These are phyloP conservation scores for Merops nubicus DNA, from an alignment of 2,113 vertebrate genomes.

Conservation along the genomic window DNA sequence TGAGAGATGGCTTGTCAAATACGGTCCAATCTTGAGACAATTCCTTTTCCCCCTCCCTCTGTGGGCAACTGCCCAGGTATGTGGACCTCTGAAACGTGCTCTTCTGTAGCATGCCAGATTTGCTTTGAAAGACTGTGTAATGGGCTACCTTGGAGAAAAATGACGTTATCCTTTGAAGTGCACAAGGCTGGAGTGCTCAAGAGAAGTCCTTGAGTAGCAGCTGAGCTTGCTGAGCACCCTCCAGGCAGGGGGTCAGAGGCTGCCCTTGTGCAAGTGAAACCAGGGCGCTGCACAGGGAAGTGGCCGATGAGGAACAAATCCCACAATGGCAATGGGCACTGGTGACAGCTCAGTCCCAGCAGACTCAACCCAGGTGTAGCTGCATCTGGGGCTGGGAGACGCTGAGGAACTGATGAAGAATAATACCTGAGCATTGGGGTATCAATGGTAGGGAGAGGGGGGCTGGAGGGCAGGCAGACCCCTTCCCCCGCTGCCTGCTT, in stretches of 20 bases:
- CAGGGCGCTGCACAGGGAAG: background rate
- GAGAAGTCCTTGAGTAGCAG: background rate
- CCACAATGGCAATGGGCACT: background rate
- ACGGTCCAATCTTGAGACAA: background rate
- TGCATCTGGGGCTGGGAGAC: background rate
- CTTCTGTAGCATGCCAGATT: background rate
- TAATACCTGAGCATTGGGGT: background rate
- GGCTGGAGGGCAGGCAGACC: background rate
- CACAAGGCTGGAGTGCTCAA: background rate
- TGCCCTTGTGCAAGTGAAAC: background rate
- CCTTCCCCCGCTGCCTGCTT: background rate
- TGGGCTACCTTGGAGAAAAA: background rate
- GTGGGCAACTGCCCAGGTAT: background rate
- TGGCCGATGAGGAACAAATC: background rate
- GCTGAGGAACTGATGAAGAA: background rate
- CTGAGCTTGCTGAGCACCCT: background rate
- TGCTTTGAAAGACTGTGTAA: background rate
- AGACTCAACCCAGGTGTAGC: background rate
- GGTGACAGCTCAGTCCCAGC: background rate
- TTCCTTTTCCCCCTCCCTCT: background rate
- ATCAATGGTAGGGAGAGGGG: background rate
- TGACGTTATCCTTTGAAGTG: background rate
- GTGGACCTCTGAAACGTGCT: background rate
- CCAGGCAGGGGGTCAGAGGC: background rate
- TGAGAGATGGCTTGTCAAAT: background rate